Base-by-base conservation (phyloP, 2,888 invertebrate species). In the Agelastica alni region DNA sequence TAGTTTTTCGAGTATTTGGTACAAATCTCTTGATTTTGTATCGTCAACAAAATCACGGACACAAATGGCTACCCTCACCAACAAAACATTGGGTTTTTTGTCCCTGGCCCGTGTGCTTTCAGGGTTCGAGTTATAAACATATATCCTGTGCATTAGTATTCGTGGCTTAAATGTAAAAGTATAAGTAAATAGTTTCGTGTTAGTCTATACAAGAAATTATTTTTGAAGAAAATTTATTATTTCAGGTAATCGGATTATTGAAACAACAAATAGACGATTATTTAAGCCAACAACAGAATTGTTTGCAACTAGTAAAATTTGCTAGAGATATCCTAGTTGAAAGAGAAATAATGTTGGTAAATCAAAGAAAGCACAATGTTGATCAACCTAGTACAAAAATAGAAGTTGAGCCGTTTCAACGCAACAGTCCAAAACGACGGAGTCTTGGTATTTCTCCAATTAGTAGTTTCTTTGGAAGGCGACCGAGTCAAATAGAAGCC, bases 251-350 rank as follows among this genome's bases (percentile, higher is more conserved):
- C 64, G 86, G 87, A 54, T 85, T 87, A 39, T 78, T 96, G 39
- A 92, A 93, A 68, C 91, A 93, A 63, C 90, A 91, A 76, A 85
- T 96, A 42, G 96, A 97, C 74, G 87, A 88, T 56, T 82, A 87
- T 70, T 81, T 91, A 60, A 81, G 74, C 1, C 82, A 80, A 17
- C 78, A 85, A 53, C 78, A 82, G 6, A 83, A 88, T 69, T 77
- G 79, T 1, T 72, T 81, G 17, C 84, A 85, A 63, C 77, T 91
- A 41, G 84, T 95, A 14, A 85, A 86, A 71, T 86, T 89, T 70
- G 94, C 93, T 9, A 83, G 89, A 56, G 83, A 86, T 41, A 91
- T 88, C 74, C 80, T 96, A 44, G 84, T 90, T 47, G 87, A 87
- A 62, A 81, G 93, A 4, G 93, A 93, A 76, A 87, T 89, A 68